Evolutionary conservation across 2,888 invertebrate genomes (phyloP).

Genomic region (Syrphus vitripennis): DNA sequence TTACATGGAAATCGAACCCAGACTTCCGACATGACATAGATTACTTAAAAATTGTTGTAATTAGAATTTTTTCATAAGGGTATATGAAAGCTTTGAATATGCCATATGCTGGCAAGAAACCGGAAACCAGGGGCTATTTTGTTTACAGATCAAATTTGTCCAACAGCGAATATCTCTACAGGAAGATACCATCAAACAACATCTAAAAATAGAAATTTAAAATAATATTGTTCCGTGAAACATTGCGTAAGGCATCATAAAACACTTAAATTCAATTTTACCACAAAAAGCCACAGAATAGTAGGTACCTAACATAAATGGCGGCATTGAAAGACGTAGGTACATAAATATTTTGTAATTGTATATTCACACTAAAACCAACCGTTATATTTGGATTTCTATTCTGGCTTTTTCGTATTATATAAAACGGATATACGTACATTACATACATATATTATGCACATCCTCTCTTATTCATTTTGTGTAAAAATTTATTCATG

Average conservation of each 20-base stretch:
- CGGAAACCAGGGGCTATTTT: too few relatives aligned
- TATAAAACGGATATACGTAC: background rate
- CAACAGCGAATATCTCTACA: too few relatives aligned
- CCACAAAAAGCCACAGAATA: slow-evolving; percentile 31
- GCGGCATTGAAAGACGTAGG: slow-evolving; percentile 37
- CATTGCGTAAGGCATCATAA: background rate
- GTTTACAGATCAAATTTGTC: too few relatives aligned
- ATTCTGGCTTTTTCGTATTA: background rate
- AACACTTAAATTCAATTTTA: slow-evolving; percentile 42
- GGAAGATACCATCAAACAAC: too few relatives aligned
- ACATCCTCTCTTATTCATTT: slow-evolving; percentile 14
- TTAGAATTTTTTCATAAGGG: too few relatives aligned
- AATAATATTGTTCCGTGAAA: background rate
- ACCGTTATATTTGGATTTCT: background rate
- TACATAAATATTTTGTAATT: slow-evolving; percentile 36
- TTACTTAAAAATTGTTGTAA: too few relatives aligned
- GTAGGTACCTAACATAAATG: background rate
- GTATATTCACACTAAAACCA: slow-evolving; percentile 27
- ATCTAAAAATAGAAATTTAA: too few relatives aligned
- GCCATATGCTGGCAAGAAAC: too few relatives aligned
- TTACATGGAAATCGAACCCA: too few relatives aligned
- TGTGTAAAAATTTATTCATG: slow-evolving; percentile 27
- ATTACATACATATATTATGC: too few relatives aligned
- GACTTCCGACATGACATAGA: too few relatives aligned
- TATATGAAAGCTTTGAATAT: too few relatives aligned